These are phyloP conservation scores for Nasonia giraulti DNA, from an alignment of 1,140 invertebrate species.

Conservation along the genomic window DNA sequence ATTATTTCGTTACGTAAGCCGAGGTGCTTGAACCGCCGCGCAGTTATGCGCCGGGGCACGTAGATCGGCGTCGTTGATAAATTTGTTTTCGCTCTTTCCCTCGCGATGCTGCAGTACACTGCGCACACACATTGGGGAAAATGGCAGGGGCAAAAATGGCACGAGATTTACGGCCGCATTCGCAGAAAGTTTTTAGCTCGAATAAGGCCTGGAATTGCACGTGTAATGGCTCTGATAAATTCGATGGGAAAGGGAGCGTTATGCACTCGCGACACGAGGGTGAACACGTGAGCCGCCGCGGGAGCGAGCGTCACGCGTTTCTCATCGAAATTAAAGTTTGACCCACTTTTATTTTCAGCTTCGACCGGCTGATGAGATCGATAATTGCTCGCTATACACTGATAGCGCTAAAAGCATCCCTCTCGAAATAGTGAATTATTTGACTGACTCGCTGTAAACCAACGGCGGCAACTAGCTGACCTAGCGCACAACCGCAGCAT, in stretches of 20 bases:
- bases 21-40: too few relatives aligned
- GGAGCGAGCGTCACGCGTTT: neutral
- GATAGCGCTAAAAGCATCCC: too few relatives aligned
- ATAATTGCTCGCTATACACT: too few relatives aligned
- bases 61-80: neutral
- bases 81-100: neutral
- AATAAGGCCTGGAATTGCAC: neutral
- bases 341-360: too few relatives aligned
- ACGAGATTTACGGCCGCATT: slow-evolving; percentile 31
- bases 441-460: too few relatives aligned
- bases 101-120: too few relatives aligned
- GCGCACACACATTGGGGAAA: neutral
- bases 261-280: neutral
- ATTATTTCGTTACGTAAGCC: neutral
- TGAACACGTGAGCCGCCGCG: neutral
- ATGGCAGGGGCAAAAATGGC: neutral
- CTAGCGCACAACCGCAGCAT: neutral
- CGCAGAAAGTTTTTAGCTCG: slow-evolving; percentile 13
- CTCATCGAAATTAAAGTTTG: neutral
- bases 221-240: neutral
- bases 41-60: too few relatives aligned
- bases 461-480: too few relatives aligned
- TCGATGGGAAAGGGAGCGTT: slow-evolving; percentile 4
- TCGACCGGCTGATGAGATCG: too few relatives aligned
- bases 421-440: too few relatives aligned